Evolutionary conservation across 2,888 invertebrate genomes (phyloP).

Genomic region (Sthenelais limicola): DNA sequence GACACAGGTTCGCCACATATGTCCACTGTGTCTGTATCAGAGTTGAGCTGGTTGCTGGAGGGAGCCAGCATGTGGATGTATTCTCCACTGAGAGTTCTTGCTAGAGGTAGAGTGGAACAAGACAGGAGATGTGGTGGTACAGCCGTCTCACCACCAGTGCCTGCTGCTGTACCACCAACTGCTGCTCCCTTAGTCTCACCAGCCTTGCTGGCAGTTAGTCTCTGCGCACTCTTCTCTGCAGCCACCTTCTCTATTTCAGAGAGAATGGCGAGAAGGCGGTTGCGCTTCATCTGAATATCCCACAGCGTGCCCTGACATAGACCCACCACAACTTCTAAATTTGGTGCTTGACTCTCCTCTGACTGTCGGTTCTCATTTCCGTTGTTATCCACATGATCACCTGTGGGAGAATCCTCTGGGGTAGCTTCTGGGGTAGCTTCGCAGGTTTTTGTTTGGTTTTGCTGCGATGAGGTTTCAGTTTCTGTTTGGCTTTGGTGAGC

Average conservation of each 20-base stretch:
- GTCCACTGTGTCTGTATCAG: not conserved
- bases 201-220: not conserved
- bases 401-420: not conserved
- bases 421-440: not conserved
- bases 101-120: not conserved
- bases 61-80: slow-evolving; percentile 10
- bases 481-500: not conserved
- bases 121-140: not conserved
- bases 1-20: not conserved
- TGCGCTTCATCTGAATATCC: slow-evolving; percentile 58
- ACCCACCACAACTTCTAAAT: not conserved
- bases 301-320: slow-evolving; percentile 49
- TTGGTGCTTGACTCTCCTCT: no score
- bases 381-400: not conserved
- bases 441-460: not conserved
- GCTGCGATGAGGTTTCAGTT: not conserved
- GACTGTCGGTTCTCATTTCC: not conserved
- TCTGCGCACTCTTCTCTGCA: not conserved
- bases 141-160: not conserved
- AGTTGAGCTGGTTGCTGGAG: no score
- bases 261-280: slow-evolving; percentile 41
- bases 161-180: not conserved
- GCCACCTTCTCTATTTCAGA: slow-evolving; percentile 14
- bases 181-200: not conserved
- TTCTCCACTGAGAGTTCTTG: slow-evolving; percentile 14